phyloP scores from a whole-genome alignment of 2,888 invertebrate genomes.

The Lasiommata megera region DNA sequence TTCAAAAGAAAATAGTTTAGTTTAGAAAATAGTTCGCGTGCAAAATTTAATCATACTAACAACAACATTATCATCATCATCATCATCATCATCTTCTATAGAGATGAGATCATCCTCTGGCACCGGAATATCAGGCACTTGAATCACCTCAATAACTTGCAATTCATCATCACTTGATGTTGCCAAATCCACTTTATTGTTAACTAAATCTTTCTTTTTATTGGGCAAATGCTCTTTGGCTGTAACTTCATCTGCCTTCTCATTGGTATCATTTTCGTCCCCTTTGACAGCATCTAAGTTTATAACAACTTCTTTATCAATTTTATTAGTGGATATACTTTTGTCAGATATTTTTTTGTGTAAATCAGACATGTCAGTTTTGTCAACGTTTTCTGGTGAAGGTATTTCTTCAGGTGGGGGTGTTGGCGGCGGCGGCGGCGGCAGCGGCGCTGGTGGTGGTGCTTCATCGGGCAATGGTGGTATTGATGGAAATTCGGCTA shows the following conservation, averaged over 20 bases:
- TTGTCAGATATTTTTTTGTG: constrained; percentile 15
- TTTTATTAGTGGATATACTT: constrained; percentile 7
- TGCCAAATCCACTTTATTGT: constrained; percentile 24
- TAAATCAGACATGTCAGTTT: neutral
- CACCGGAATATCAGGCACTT: constrained; percentile 56
- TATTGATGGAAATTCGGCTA: constrained; percentile 60
- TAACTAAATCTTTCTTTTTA: constrained; percentile 8
- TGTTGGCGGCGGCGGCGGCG: constrained; percentile 43
- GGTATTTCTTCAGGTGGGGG: constrained; percentile 27
- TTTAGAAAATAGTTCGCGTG: too few species aligned
- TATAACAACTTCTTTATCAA: neutral
- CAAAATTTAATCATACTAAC: neutral
- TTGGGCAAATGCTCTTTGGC: constrained; percentile 9
- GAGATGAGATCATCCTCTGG: constrained; percentile 49
- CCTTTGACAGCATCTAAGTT: neutral
- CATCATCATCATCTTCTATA: constrained; percentile 38
- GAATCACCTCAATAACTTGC: constrained; percentile 49
- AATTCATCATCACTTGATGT: constrained; percentile 40
- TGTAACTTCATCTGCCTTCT: neutral
- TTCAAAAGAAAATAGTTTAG: too few species aligned
- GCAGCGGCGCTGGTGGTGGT: constrained; percentile 54
- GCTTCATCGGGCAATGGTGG: constrained; percentile 73
- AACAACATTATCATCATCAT: neutral
- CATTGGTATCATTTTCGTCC: neutral
- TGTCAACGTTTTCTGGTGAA: constrained; percentile 24